Conservation (phyloP, 2,113 vertebrate species). For the Brienomyrus brachyistius region DNA sequence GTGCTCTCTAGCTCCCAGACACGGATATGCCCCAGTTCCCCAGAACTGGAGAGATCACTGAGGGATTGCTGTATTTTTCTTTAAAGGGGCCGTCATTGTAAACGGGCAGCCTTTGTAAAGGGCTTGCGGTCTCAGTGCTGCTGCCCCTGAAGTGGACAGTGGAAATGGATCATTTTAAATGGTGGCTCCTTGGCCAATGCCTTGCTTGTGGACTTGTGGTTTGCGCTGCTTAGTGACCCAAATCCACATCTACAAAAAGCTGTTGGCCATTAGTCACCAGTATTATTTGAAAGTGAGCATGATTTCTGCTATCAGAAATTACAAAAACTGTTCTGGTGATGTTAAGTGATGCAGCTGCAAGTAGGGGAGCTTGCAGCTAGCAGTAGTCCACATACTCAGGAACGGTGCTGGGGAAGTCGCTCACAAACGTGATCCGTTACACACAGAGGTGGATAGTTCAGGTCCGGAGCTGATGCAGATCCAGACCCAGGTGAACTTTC, state of each 20-base stretch:
- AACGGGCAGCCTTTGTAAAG: neutral
- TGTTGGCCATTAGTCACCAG: neutral
- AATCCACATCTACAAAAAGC: neutral
- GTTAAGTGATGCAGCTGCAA: neutral
- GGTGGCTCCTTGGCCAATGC: neutral
- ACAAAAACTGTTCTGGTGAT: neutral
- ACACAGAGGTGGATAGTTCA: neutral
- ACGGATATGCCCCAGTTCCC: neutral
- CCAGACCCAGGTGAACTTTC: neutral
- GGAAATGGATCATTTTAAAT: neutral
- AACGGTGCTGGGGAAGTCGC: neutral
- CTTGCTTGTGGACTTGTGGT: neutral
- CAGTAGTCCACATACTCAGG: neutral
- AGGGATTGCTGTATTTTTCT: neutral
- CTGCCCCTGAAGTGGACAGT: neutral
- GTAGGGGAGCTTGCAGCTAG: neutral
- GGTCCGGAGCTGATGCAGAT: neutral
- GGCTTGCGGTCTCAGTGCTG: neutral
- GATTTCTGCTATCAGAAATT: neutral
- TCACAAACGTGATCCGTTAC: neutral
- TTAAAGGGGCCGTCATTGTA: neutral
- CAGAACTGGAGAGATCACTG: slow-evolving; percentile 5
- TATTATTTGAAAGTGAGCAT: neutral
- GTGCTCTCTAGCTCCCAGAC: slow-evolving; percentile 3
- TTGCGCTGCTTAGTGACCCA: neutral